Conservation (phyloP, 2,113 vertebrate species). For the Empidonax traillii region DNA sequence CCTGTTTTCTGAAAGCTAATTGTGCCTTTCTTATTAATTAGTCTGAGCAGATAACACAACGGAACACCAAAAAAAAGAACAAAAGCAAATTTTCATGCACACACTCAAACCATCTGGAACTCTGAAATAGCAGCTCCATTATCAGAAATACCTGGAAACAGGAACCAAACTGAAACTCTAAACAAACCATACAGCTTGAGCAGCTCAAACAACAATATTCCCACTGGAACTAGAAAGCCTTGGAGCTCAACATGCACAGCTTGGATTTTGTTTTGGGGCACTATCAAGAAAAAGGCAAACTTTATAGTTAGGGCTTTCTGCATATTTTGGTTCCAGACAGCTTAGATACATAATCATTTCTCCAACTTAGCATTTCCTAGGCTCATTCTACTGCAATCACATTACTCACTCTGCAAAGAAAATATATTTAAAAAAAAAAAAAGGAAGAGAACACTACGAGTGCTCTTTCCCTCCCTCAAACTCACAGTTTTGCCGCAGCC, state of each 20-base stretch:
- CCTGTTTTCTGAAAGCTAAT: neutral
- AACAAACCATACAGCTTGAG: neutral
- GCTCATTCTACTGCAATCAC: neutral
- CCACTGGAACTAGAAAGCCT: neutral
- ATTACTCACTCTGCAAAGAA: rapidly evolving
- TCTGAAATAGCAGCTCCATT: neutral
- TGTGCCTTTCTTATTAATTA: neutral
- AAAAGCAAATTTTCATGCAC: neutral
- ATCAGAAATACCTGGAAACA: neutral
- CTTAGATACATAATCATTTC: neutral
- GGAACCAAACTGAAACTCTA: neutral
- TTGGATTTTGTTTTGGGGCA: neutral
- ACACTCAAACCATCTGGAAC: neutral
- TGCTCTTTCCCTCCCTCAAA: neutral
- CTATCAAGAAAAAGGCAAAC: neutral
- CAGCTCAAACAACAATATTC: neutral
- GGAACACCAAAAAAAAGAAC: rapidly evolving
- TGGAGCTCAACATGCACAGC: neutral
- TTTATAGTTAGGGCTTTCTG: neutral
- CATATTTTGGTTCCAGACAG: neutral
- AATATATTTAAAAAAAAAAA: neutral
- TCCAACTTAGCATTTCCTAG: neutral
- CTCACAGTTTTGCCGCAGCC: neutral
- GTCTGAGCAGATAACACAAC: neutral
- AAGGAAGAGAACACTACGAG: neutral